Conservation (phyloP, 2,888 invertebrate genomes). For the Pyralis farinalis region DNA sequence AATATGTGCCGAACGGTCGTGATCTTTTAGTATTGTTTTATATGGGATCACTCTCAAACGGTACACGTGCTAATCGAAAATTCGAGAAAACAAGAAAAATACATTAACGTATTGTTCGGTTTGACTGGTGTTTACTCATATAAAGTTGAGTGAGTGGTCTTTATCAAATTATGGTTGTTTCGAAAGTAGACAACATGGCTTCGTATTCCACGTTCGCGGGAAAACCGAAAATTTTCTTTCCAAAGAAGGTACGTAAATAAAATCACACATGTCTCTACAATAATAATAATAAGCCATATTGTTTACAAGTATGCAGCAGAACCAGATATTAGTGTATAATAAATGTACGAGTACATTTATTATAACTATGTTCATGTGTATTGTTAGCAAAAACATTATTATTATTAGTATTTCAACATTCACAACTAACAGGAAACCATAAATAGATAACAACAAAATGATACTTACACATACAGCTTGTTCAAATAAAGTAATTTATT, state of each 20-base stretch:
- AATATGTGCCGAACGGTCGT: conserved; percentile 41
- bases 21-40: conserved; percentile 30
- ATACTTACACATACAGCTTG: no score
- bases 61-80: conserved; percentile 65
- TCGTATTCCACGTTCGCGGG: conserved; percentile 74
- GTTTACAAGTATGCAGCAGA: conserved; percentile 11
- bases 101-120: no score
- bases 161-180: conserved; percentile 75
- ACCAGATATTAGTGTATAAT: not conserved
- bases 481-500: no score
- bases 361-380: not conserved
- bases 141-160: conserved; percentile 54
- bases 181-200: conserved; percentile 76
- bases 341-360: no score
- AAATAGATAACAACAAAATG: not conserved
- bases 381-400: not conserved
- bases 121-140: conserved; percentile 54
- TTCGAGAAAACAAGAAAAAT: conserved; percentile 58
- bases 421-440: not conserved
- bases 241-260: conserved; percentile 67
- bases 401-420: not conserved
- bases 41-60: conserved; percentile 41
- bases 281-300: conserved; percentile 17
- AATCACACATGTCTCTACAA: conserved; percentile 11
- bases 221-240: conserved; percentile 77